Conservation (phyloP, 2,888 invertebrate genomes). For the Xanthia icteritia region DNA sequence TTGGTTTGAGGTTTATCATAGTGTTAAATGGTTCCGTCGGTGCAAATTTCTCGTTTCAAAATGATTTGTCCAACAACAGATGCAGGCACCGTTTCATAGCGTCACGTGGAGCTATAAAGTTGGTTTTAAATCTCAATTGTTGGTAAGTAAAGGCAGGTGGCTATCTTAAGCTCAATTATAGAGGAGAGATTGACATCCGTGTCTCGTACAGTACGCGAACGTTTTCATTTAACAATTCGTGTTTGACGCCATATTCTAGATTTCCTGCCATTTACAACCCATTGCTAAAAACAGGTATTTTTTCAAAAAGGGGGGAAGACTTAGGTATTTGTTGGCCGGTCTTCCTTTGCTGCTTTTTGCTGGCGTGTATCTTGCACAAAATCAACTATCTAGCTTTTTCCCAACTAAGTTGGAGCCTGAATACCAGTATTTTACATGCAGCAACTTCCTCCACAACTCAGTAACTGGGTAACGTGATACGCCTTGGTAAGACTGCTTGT, state of each 20-base stretch:
- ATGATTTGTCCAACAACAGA: neutral
- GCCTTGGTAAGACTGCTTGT: neutral
- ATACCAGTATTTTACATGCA: neutral
- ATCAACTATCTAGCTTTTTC: neutral
- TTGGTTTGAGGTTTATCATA: constrained; percentile 9
- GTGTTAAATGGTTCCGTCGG: constrained; percentile 47
- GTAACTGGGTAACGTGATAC: too few species aligned
- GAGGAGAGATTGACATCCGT: neutral
- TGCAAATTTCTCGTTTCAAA: neutral
- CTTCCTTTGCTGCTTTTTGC: too few species aligned
- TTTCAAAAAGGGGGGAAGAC: too few species aligned
- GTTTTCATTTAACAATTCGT: too few species aligned
- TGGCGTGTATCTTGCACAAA: neutral
- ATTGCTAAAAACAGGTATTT: too few species aligned
- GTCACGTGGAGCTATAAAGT: constrained; percentile 25
- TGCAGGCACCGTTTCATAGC: constrained; percentile 18
- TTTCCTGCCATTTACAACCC: neutral
- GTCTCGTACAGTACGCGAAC: neutral
- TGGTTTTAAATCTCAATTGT: constrained; percentile 17
- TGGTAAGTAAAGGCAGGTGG: constrained; percentile 10
- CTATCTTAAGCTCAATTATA: neutral
- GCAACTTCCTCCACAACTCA: neutral
- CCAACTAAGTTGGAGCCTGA: too few species aligned
- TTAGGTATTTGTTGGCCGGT: neutral
- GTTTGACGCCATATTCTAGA: neutral